Evolutionary conservation across 2,113 vertebrate species (phyloP).

Genomic region (Leucopsar rothschildi): DNA sequence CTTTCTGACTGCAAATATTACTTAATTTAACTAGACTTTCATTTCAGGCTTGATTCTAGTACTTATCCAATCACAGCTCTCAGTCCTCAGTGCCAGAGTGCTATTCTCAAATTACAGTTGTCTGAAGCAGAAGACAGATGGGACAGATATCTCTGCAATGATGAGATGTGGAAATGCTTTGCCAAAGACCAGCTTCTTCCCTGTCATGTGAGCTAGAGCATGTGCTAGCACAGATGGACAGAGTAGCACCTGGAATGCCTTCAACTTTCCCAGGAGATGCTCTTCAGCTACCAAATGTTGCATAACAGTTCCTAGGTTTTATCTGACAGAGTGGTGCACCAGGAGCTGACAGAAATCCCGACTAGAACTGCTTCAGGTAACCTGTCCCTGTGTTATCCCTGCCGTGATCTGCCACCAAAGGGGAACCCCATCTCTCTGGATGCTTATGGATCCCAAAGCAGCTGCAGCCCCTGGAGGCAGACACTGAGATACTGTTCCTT

Average conservation of each 20-base stretch:
- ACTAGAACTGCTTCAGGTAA: background rate
- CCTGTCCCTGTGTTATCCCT: background rate
- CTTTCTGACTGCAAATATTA: background rate
- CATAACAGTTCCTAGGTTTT: background rate
- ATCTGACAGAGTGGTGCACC: background rate
- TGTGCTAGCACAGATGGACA: background rate
- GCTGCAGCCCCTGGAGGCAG: fast-evolving
- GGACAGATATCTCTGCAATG: background rate
- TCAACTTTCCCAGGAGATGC: background rate
- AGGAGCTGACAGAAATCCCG: background rate
- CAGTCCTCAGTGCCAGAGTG: background rate
- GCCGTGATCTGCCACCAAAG: background rate
- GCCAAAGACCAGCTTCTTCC: background rate
- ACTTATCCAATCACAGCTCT: background rate
- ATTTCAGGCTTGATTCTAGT: background rate
- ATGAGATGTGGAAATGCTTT: background rate
- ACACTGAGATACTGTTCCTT: background rate
- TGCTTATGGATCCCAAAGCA: background rate
- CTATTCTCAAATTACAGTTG: background rate
- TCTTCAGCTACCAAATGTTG: background rate
- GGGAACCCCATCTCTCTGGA: background rate
- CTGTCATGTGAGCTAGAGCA: background rate
- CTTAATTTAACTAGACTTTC: background rate
- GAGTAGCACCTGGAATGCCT: background rate
- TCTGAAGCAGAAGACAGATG: background rate